Base-by-base conservation (phyloP, 2,113 vertebrate species). In the Psilopsiagon aymara region DNA sequence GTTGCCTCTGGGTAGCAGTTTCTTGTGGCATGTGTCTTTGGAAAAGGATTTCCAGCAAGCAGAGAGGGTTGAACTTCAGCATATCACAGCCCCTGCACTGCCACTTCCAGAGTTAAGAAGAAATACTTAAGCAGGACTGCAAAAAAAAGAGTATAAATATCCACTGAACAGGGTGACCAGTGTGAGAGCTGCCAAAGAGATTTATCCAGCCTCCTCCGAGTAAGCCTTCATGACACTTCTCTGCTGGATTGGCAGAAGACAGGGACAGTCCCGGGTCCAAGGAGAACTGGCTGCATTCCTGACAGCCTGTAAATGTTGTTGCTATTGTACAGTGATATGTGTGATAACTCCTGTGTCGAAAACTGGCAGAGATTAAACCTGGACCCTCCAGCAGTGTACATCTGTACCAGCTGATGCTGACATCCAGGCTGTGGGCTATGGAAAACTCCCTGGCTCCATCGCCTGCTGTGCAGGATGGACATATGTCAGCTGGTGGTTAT, bases 281-380 rank as follows among this genome's bases (percentile, higher is more conserved):
- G 51, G 55, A 90, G 27, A 37, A 59, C 35, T 67, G 79, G 53
- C 62, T 91, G 64, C 49, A 43, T 66, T 86, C 75, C 85, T 82
- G 85, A 74, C 82, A 92, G 64, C n/a, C 68, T 83, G n/a, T 83
- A 90, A 96, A 74, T 80, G 51, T 64, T 81, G 35, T 47, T 84
- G 43, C 46, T 81, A 43, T 82, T 84, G 39, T n/a, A 64, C 52
- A 39, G 78, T 18, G 7, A 37, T 21, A 8, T 1, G 2, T 71
- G 33, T 84, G 77, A 84, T 82, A 90, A 70, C 39, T 85, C 83
- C 59, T 2, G 5, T 0, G 0, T 13, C 67, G 75, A 69, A 89
- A 96, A 80, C 7, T 3, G 4, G 17, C 2, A 3, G 67, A 73
- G 74, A 90, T 77, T 76, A 91, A 95, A 76, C 20, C 62, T 51